Base-by-base conservation (phyloP, 92 coral and sea anemone genomes). In the Epizoanthus stellaris region DNA sequence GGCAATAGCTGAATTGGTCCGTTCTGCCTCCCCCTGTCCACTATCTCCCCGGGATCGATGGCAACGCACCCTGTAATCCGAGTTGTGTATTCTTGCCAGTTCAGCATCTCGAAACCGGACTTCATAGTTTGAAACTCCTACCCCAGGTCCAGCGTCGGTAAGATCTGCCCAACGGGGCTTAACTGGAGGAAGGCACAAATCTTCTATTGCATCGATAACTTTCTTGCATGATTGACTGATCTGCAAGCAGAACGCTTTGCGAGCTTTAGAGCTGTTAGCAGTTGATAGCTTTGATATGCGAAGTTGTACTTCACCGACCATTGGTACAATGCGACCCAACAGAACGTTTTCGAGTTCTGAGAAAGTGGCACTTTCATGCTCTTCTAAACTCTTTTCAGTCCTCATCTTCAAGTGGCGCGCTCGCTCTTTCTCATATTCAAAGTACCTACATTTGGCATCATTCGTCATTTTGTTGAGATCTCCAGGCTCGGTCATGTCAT, bases 81-180 rank as follows among this genome's bases (percentile, higher is more conserved):
- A 81, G 40, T 81, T 81, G 64, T 65, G 76, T 66, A 81, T 10
- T 73, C 85, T 81, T 67, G 76, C 76, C 72, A 81, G 72, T 73
- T 81, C 85, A 67, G 85, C 85, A 56, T 81, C 85, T 81, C 85
- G 76, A 81, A 81, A 81, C 54, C 84, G 39, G 34, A 80, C 84
- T 80, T 80, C 84, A 49, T 60, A 64, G 72, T 80, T 80, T 13
- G 82, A 76, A 49, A 76, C 82, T n/a, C 82, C 82, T 10, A 76
- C 82, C 38, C 67, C 82, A 30, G 82, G 82, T 17, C 82, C 82
- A 36, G 84, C 84, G 20, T 80, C 84, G 16, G 85, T 80, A 67
- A 63, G 68, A 61, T 76, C 81, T 49, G 81, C 81, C 81, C 81
- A 76, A 49, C 81, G 81, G 57, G 81, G 81, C 81, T 76, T 76